These are phyloP conservation scores for Emydoidea blandingii DNA, from an alignment of 2,797 vertebrate species.

Conservation along the genomic window DNA sequence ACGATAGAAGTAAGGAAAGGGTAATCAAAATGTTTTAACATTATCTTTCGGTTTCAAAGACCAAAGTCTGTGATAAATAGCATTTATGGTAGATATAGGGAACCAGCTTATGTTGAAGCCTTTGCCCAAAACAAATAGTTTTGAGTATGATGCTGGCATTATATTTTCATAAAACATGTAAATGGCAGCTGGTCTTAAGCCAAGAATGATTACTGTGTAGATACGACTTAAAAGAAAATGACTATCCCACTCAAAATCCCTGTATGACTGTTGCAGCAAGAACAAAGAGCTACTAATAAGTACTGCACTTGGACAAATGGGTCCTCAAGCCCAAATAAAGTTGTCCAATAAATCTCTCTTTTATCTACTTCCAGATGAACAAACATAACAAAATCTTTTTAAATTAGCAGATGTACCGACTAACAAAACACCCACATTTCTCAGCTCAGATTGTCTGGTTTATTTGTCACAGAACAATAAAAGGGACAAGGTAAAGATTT, in stretches of 20 bases:
- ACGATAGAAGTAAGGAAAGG: constrained; percentile 80
- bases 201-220: constrained; percentile 83
- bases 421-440: constrained; percentile 72
- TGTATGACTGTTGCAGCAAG: constrained; percentile 78
- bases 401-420: constrained; percentile 80
- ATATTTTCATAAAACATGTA: constrained; percentile 84
- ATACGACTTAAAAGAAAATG: constrained; percentile 83
- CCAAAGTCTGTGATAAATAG: constrained; percentile 77
- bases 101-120: constrained; percentile 75
- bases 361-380: constrained; percentile 75
- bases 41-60: constrained; percentile 82
- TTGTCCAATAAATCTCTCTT: constrained; percentile 76
- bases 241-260: constrained; percentile 79
- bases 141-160: constrained; percentile 74
- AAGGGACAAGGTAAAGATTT: constrained; percentile 59
- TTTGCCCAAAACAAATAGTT: constrained; percentile 79
- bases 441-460: constrained; percentile 51
- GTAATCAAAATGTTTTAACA: constrained; percentile 83
- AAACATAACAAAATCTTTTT: constrained; percentile 76
- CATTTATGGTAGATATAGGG: constrained; percentile 71
- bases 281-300: constrained; percentile 84
- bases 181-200: constrained; percentile 82
- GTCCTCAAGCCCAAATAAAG: constrained; percentile 76
- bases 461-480: constrained; percentile 71
- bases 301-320: constrained; percentile 77